Percentiles rank a stretch among this genome's conserved stretches.
Evolutionary conservation across 2,888 invertebrate genomes (phyloP).

Genomic region (Ganaspis brasiliensis): DNA sequence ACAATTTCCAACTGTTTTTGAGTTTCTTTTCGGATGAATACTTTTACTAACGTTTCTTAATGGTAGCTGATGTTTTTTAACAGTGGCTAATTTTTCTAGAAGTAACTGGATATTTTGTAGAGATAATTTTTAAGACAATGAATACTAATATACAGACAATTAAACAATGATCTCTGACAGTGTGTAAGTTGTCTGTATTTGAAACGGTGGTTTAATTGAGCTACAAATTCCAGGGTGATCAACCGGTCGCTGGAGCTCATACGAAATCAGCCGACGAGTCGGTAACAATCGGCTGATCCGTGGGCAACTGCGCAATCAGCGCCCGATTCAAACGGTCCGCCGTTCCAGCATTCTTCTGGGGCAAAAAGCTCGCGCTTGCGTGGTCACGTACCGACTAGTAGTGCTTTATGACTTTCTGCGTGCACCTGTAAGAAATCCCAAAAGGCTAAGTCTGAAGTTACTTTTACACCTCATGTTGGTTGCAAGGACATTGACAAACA

Average conservation of each 20-base stretch:
- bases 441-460: no score
- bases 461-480: no score
- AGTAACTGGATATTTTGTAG: no score
- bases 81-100: no score
- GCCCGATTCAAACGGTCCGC: constrained; percentile 79
- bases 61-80: no score
- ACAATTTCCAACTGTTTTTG: no score
- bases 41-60: no score
- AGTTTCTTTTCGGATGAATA: no score
- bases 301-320: constrained; percentile 71
- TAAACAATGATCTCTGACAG: not conserved
- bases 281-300: constrained; percentile 73
- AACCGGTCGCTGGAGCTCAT: constrained; percentile 77
- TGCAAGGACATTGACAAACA: no score
- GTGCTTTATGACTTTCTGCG: constrained; percentile 52
- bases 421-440: constrained; percentile 70
- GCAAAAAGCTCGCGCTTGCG: constrained; percentile 77
- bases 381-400: constrained; percentile 72
- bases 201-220: constrained; percentile 75
- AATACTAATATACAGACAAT: no score
- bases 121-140: no score
- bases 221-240: constrained; percentile 80
- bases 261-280: constrained; percentile 74
- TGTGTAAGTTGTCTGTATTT: not conserved
- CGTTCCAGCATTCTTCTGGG: constrained; percentile 74